Base-by-base conservation (phyloP, 2,888 invertebrate species). In the Eupelmus urozonus region DNA sequence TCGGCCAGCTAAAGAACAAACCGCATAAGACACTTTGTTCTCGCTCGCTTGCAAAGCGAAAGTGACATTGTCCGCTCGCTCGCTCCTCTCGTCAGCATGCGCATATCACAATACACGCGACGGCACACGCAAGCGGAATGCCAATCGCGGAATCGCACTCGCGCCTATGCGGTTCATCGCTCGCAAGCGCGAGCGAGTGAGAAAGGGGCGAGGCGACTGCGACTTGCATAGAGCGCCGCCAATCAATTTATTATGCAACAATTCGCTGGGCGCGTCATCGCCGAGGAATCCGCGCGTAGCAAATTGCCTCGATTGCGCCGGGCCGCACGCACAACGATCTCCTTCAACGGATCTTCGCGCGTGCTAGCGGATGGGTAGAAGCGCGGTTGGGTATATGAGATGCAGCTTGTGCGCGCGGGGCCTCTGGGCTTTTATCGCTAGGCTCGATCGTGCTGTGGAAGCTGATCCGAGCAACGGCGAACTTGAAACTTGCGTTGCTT, bases 231-330 rank as follows among this genome's bases (percentile, higher is more conserved):
- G 16, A 60, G 16, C 20, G 40, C 20, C 53, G 49, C 45, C 45
- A 57, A 72, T 78, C 72, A 72, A 72, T 77, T 77, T 67, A 77
- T 78, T 78, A 78, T 74, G 78, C 67, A 78, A 73, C 65, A 55
- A 77, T 66, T 51, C 60, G 29, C 11, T 13, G 60, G 53, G 55
- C 62, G 51, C 78, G 74, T 78, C 78, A 78, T 76, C 67, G 76
- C 2, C 23, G 62, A 67, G 62, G 79, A 79, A 79, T 79, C 67
- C 76, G 65, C 73, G 62, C 55, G 51, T 18, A 20, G 40, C 63
- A 71, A 78, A 78, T 78, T 75, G 75, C 49, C 75, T 70, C 53
- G 70, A 77, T 45, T 45, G 45, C 45, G 16, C 45, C 40, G 45
- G 45, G 62, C 62, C 11, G 11, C 29, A 40, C 51, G 67, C 67